Evolutionary conservation across 2,113 vertebrate genomes (phyloP).

Genomic region (Centropus unirufus): DNA sequence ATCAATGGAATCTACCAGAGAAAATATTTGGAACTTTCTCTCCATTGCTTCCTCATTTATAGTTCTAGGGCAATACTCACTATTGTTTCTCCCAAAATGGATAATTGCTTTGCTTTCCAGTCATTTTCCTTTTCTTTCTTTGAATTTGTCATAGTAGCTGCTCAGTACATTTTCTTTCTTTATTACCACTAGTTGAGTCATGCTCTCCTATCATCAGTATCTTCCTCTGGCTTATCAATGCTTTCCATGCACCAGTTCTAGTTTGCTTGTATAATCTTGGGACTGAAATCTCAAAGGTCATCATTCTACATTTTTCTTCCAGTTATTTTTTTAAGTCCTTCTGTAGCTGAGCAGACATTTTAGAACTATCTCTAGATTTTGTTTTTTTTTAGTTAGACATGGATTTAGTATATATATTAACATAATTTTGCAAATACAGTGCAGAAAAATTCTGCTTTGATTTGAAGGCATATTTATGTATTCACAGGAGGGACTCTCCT

Average conservation of each 20-base stretch:
- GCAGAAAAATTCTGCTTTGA: neutral
- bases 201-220: neutral
- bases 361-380: neutral
- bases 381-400: accelerated
- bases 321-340: neutral
- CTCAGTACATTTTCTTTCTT: neutral
- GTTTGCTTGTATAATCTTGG: neutral
- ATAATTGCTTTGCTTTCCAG: neutral
- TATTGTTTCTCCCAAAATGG: neutral
- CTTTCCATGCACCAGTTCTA: neutral
- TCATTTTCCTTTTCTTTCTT: neutral
- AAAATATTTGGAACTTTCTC: neutral
- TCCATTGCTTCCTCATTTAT: neutral
- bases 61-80: neutral
- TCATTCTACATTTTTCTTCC: neutral
- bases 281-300: neutral
- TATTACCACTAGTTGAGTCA: neutral
- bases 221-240: neutral
- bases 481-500: neutral
- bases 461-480: neutral
- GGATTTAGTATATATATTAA: neutral
- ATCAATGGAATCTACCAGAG: neutral
- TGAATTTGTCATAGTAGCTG: neutral
- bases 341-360: neutral
- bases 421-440: neutral